Base-by-base conservation (phyloP, 2,797 vertebrate genomes). In the Myotis vivesi region DNA sequence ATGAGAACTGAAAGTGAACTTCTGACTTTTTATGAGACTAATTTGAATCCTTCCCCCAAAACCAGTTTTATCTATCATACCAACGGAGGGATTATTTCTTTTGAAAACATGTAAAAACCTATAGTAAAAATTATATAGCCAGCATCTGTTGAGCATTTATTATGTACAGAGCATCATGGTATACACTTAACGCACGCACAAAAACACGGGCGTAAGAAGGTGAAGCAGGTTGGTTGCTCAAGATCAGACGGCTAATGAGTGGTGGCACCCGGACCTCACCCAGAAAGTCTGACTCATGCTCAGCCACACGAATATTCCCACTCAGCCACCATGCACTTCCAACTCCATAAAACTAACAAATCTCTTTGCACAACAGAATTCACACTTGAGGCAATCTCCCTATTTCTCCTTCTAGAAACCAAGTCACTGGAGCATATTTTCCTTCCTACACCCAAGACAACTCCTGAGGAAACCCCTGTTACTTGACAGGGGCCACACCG, bases 11-110 rank as follows among this genome's bases (percentile, higher is more conserved):
- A 93, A 71, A 69, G 3, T 2, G 30, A 66, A 17, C 33, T 53
- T 73, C 46, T 44, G 49, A 64, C 30, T 86, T 84, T 85, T 91
- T 91, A 62, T 93, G 41, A 91, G 25, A 94, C 81, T 80, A 38
- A 89, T 86, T 20, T 92, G 62, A 82, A 68, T 64, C 36, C 44
- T 87, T 83, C 5, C 84, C 73, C 30, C 53, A 44, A 92, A 76
- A 16, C 30, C 88, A 73, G 66, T 84, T 91, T 44, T 53, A 83
- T 44, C 36, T 77, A 92, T n/a, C 57, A 2, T 33, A 76, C 5
- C 46, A 83, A 25, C 0, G 38, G 22, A 75, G 33, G 4, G 64
- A 33, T 46, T 62, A n/a, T n/a, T 72, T 75, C n/a, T 79, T 5
- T 53, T 75, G 30, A 82, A 95, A 81, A 73, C 12, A 36, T 23